These are phyloP conservation scores for Motacilla alba DNA, from an alignment of 2,113 vertebrate species.

Conservation along the genomic window DNA sequence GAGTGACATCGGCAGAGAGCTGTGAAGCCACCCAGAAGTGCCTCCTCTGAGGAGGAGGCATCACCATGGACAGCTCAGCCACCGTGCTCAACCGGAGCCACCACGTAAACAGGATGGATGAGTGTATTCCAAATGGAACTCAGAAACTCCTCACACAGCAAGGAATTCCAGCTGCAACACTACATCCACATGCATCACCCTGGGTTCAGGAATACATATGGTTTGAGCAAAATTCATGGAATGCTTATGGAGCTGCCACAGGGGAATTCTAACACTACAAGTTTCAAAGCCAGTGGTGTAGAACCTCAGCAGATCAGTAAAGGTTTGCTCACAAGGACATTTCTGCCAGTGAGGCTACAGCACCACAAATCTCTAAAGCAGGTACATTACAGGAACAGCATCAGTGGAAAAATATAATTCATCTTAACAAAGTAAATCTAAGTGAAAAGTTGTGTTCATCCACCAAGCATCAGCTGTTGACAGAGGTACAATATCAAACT, in stretches of 20 bases:
- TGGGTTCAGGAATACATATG: not conserved
- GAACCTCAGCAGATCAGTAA: not conserved
- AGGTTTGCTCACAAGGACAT: not conserved
- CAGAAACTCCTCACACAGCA: not conserved
- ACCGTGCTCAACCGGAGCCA: not conserved
- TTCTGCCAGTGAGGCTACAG: not conserved
- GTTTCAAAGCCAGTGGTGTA: not conserved
- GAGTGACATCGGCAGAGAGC: not conserved
- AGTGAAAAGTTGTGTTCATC: not conserved
- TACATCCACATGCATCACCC: not conserved
- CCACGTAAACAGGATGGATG: not conserved
- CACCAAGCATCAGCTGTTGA: not conserved
- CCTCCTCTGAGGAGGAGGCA: not conserved
- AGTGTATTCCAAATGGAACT: not conserved
- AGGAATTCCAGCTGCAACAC: not conserved
- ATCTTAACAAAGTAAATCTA: not conserved
- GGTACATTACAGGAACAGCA: not conserved
- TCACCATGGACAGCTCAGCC: slow-evolving; percentile 53
- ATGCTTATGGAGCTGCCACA: not conserved
- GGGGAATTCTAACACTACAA: not conserved
- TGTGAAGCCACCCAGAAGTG: not conserved
- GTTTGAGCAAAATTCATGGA: not conserved
- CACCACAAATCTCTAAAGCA: not conserved
- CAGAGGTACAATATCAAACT: not conserved
- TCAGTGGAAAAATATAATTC: not conserved